Evolutionary conservation across 2,888 invertebrate species (phyloP).

Genomic region (Margaritifera margaritifera): DNA sequence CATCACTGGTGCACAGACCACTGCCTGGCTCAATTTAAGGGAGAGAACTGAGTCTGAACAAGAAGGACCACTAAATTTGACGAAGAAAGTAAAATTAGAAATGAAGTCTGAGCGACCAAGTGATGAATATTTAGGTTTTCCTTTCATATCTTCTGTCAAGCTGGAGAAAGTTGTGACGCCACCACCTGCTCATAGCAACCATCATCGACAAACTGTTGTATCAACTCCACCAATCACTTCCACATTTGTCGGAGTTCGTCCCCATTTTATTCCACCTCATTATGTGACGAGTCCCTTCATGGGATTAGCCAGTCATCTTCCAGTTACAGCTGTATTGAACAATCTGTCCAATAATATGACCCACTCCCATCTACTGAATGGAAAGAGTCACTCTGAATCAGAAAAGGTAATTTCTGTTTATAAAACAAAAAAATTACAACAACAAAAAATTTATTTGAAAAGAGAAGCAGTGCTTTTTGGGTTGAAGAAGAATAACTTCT

Average conservation of each 20-base stretch:
- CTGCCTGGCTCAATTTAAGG: conserved; percentile 26
- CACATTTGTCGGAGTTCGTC: conserved; percentile 43
- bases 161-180: conserved; percentile 44
- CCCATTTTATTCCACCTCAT: conserved; percentile 62
- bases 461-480: too few species aligned
- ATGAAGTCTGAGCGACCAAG: conserved; percentile 23
- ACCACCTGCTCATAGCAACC: conserved; percentile 65
- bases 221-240: conserved; percentile 41
- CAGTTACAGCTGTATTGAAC: conserved; percentile 48
- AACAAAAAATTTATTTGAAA: too few species aligned
- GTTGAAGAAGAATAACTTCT: too few species aligned
- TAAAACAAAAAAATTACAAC: background rate
- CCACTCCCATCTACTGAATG: conserved; percentile 52
- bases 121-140: conserved; percentile 11
- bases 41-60: conserved; percentile 40
- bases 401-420: conserved; percentile 48
- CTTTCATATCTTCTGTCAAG: conserved; percentile 7
- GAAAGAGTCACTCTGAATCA: conserved; percentile 53
- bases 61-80: conserved; percentile 90
- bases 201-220: conserved; percentile 52
- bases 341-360: conserved; percentile 53
- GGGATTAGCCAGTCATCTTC: conserved; percentile 50
- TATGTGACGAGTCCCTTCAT: conserved; percentile 59
- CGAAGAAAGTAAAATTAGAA: conserved; percentile 82
- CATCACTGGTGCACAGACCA: conserved; percentile 25